Percentiles rank a stretch among this genome's conserved stretches.
Conservation (phyloP, 2,113 vertebrate species). For the Xiphias gladius region DNA sequence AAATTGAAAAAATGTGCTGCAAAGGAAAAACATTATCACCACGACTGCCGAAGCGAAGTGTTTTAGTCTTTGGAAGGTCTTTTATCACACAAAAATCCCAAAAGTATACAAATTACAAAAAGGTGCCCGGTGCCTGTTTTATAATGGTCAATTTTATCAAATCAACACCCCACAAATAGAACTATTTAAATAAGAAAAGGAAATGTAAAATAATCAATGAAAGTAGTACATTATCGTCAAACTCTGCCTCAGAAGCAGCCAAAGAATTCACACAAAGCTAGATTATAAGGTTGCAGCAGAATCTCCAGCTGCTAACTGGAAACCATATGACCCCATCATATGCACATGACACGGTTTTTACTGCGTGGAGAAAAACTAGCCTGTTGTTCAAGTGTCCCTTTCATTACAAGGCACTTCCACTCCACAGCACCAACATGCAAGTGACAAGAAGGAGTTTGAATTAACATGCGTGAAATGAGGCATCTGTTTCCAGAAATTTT, state of each 20-base stretch:
- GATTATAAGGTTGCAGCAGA: constrained; percentile 45
- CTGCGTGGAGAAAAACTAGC: constrained; percentile 66
- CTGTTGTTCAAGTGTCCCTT: constrained; percentile 73
- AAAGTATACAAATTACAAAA: neutral
- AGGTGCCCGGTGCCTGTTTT: neutral
- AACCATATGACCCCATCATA: constrained; percentile 79
- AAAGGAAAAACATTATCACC: constrained; percentile 13
- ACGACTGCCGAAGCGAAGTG: neutral
- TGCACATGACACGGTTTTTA: constrained; percentile 79
- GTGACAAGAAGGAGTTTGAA: neutral
- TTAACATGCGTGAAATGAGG: neutral
- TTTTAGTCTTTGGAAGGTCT: neutral
- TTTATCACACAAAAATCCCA: neutral
- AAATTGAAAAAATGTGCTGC: neutral
- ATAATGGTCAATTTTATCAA: neutral
- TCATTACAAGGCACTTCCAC: constrained; percentile 37
- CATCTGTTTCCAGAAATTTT: neutral
- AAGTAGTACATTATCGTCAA: neutral
- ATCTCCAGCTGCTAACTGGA: constrained; percentile 59
- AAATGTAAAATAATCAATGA: constrained; percentile 16
- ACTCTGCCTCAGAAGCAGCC: neutral
- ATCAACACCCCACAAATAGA: constrained; percentile 21
- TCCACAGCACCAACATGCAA: constrained; percentile 11
- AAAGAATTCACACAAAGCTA: constrained; percentile 42
- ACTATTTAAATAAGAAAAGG: neutral